Evolutionary conservation across 2,797 vertebrate genomes (phyloP), one percentile per base, ranked within the genome.

Genomic region (Eospalax fontanierii): DNA sequence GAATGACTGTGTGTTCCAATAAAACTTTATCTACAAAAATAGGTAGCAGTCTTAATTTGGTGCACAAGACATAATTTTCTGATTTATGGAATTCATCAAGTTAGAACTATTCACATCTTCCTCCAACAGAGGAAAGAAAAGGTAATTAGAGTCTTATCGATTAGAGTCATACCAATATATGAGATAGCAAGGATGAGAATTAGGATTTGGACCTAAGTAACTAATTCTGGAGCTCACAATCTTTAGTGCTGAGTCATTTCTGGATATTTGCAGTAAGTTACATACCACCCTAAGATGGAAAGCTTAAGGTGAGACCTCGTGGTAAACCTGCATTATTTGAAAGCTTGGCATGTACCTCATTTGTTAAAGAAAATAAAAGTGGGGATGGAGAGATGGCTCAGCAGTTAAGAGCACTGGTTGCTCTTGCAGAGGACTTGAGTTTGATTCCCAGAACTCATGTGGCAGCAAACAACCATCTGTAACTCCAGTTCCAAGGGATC

Each of bases 1-100:
- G 73, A 79, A 28, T 89, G 40, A 21, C 33, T 86, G 18, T 91
- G 1, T 76, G 35, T 93, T 89, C n/a, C 38, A 93, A 83, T 50
- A 94, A 92, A 95, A 75, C 6, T 91, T 96, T 80, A 80, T 91
- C 94, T 90, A 78, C 22, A 95, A 91, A 93, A 91, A 87, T 30
- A 63, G 16, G 4, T 43, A 87, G 6, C 14, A 78, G 57, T 16
- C n/a, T n/a, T 2, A 80, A 85, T 93, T 84, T 84, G 54, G n/a
- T 46, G 33, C 7, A 4, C 5, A 90, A 61, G 33, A 12, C 21
- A 81, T 71, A 76, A 83, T 92, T 96, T 80, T 1, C 54, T 86
- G 57, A 82, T n/a, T 79, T 83, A 73, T 40, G 35, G 4, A 81
- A 89, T 85, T 91, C 28, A 91, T 83, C 35, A 87, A 0, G 2